Evolutionary conservation across 2,797 vertebrate genomes (phyloP), one percentile per base, ranked within the genome.

Genomic region (Clarias platycephalus): DNA sequence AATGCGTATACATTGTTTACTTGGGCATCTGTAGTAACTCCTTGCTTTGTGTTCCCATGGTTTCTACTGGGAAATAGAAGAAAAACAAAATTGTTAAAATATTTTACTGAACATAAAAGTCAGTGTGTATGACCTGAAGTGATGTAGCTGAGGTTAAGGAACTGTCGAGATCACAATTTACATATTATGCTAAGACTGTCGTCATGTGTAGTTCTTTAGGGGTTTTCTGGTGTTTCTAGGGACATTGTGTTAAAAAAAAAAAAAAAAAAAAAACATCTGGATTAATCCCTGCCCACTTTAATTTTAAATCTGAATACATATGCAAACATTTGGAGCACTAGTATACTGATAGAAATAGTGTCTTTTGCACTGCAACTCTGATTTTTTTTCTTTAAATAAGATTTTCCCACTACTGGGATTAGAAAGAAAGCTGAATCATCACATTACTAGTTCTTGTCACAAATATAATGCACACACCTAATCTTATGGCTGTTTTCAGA

Each of bases 351-450:
- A n/a, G 13, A 44, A 12, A 49, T 44, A 71, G 1, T 71, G 24
- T 10, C 10, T 5, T n/a, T 49, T 22, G 1, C 40, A 26, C 70
- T 3, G 1, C 40, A 26, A 40, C 40, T 2, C 37, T 12, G n/a
- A n/a, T 34, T 34, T 34, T 34, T 72, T 9, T 18, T n/a, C 4
- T 28, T 31, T 12, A 24, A 34, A 24, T 58, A 13, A 31, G 31
- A 34, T 83, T 87, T 89, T 86, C 72, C 86, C 88, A 86, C 81
- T 86, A 31, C 49, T 60, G 53, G 62, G 18, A n/a, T n/a, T 12
- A 66, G 64, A 68, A 31, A 53, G 63, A 63, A 34, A 44, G 49
- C 80, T 37, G 4, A 64, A 22, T 40, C 34, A 58, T 82, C 67
- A 68, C 64, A 26, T 20, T 18, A n/a, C 34, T 20, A 67, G 49